Conservation (phyloP, 2,888 invertebrate genomes). For the Hipparchia sbordonii region DNA sequence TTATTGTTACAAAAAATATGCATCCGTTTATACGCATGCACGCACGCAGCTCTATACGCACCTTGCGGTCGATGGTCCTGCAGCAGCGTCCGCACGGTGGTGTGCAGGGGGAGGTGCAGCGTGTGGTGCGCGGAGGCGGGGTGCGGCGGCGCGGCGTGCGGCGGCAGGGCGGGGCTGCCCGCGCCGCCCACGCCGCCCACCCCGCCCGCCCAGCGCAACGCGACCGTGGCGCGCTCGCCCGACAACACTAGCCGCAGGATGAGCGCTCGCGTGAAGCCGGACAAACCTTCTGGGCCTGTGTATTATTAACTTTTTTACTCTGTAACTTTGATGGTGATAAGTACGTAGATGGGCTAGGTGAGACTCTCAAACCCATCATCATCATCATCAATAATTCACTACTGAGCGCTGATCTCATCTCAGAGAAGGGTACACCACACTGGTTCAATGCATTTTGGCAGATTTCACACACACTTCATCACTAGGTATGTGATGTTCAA, state of each 20-base stretch:
- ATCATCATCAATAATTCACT: no score
- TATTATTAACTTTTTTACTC: background rate
- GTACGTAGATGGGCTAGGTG: no score
- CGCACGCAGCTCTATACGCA: constrained; percentile 42
- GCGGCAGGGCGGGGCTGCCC: constrained; percentile 57
- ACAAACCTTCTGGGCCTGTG: constrained; percentile 84
- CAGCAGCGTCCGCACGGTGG: constrained; percentile 88
- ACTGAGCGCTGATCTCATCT: no score
- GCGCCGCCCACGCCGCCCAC: constrained; percentile 71
- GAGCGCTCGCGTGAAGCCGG: constrained; percentile 93
- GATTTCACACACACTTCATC: no score
- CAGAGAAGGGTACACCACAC: no score
- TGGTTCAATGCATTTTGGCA: no score
- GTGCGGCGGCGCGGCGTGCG: constrained; percentile 80
- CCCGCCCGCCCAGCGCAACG: constrained; percentile 80
- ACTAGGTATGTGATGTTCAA: no score
- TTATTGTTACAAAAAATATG: no score
- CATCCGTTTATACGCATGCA: no score
- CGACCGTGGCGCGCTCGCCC: constrained; percentile 91
- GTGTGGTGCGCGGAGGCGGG: constrained; percentile 86
- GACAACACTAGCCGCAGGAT: constrained; percentile 93
- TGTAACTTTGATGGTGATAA: no score
- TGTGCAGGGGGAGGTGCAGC: constrained; percentile 88
- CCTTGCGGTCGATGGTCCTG: constrained; percentile 78
- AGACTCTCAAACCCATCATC: no score